Evolutionary conservation across 1,140 invertebrate genomes (phyloP).

Genomic region (Paraescarpia echinospica): DNA sequence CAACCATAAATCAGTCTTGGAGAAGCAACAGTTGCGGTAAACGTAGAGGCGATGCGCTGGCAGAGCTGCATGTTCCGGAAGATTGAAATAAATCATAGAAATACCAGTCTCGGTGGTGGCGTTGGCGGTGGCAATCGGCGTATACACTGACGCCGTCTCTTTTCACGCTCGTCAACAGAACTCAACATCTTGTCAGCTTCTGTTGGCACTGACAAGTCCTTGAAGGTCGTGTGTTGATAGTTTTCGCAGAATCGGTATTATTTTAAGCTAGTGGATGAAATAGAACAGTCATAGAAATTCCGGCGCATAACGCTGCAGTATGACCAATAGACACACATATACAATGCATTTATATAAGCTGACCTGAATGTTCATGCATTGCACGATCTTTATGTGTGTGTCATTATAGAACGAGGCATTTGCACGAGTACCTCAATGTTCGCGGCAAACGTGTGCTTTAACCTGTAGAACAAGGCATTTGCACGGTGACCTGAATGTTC

Average conservation of each 20-base stretch:
- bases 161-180: neutral
- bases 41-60: neutral
- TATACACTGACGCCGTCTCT: neutral
- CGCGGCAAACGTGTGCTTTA: neutral
- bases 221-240: neutral
- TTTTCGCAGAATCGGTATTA: neutral
- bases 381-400: too few relatives aligned
- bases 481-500: neutral
- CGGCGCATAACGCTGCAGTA: neutral
- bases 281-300: neutral
- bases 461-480: neutral
- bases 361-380: too few relatives aligned
- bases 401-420: too few relatives aligned
- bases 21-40: neutral
- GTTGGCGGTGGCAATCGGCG: neutral
- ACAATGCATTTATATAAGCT: too few relatives aligned
- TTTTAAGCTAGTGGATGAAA: neutral
- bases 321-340: too few relatives aligned
- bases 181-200: neutral
- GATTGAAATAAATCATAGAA: neutral
- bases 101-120: neutral
- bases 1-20: neutral
- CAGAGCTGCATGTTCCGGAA: neutral
- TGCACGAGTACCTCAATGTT: too few relatives aligned
- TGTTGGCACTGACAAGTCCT: neutral